A percentile compares a stretch with the other conserved stretches of the same genome.
phyloP scores from a whole-genome alignment of 2,113 vertebrate genomes.

The Odocoileus virginianus region DNA sequence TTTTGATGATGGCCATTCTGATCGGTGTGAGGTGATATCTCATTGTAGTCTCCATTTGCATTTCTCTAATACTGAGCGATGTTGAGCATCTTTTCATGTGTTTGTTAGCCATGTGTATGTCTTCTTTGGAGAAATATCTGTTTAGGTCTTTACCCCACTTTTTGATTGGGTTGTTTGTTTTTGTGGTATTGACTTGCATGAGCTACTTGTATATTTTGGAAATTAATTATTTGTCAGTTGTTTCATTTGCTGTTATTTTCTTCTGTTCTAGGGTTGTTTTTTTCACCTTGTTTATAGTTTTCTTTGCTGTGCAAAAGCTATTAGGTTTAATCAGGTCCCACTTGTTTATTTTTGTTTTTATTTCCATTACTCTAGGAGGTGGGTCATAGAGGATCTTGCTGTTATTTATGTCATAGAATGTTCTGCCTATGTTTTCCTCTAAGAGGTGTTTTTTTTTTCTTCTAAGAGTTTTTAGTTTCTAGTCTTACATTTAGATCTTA shows the following conservation, averaged over 20 bases:
- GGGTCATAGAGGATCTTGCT: not conserved
- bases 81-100: not conserved
- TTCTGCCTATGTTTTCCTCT: not conserved
- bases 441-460: not conserved
- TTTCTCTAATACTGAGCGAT: not conserved
- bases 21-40: not conserved
- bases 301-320: not conserved
- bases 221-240: not conserved
- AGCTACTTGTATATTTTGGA: not conserved
- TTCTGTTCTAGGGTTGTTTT: not conserved
- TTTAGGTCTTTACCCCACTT: not conserved
- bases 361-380: not conserved
- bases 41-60: not conserved
- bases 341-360: not conserved
- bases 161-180: not conserved
- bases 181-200: not conserved
- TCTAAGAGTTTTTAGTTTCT: not conserved
- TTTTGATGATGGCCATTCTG: not conserved
- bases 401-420: not conserved
- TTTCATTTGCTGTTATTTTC: not conserved
- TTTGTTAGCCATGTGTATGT: not conserved
- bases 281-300: not conserved
- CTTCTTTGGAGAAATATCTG: not conserved
- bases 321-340: not conserved
- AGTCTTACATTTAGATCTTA: not conserved